Evolutionary conservation across 2,888 invertebrate species (phyloP), one percentile per base, ranked within the genome.

Genomic region (Cremastinae sp.): DNA sequence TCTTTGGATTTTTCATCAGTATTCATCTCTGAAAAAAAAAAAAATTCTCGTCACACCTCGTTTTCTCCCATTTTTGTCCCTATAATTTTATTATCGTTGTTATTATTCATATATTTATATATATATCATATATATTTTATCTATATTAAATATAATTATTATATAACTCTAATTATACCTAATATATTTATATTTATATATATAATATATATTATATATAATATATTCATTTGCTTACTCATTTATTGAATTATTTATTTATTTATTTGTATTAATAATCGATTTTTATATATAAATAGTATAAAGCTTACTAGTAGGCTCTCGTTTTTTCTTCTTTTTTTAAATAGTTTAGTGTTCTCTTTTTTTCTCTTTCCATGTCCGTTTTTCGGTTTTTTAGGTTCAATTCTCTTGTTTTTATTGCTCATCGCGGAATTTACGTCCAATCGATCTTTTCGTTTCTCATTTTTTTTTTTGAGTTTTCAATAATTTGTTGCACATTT

Each of bases 281-380:
- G 77, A 79, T 83, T 82, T 81, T 80, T 81, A 81, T 81, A 84
- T 84, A 84, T 83, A 83, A 83, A 83, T 84, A 82, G 84, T 85
- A 85, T 82, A 85, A 85, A 85, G 85, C 84, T 85, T 83, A 84
- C 85, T 85, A 85, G 82, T 84, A 85, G 85, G 85, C 85, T 84
- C 81, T 83, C 81, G 80, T 83, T 84, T 80, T 76, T 79, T 80
- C 79, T 61, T 62, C 69, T n/a, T 74, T 65, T 61, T 77, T 73
- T 80, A 75, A 70, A 62, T 81, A 82, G 83, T 80, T 75, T 82
- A 82, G 81, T 81, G 79, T 59, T 80, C 80, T 79, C 75, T 79
- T 51, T 79, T 55, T 64, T 74, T 75, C 39, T 76, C 53, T 65
- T 64, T 74, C 56, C 68, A 64, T 68, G 74, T 74, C 76, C 70